Conservation (phyloP, 2,797 vertebrate species). For the Thunnus albacares region DNA sequence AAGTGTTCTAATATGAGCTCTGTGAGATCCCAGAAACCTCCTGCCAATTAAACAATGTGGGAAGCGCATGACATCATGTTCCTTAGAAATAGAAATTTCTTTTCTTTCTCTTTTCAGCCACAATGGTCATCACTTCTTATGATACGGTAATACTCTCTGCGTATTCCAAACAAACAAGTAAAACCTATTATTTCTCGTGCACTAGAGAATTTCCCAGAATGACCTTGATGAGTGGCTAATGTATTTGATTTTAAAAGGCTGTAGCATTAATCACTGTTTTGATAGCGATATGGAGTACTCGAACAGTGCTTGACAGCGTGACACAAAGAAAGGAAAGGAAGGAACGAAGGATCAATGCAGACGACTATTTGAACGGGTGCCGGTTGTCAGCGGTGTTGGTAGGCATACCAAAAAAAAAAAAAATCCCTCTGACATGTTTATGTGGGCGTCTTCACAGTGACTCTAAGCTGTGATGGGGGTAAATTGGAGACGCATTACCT, state of each 20-base stretch:
- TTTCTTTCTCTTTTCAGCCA: not conserved
- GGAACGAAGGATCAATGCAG: not conserved
- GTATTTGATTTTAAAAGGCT: not conserved
- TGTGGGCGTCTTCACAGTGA: constrained; percentile 58
- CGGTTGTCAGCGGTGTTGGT: constrained; percentile 48
- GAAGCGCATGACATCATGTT: not conserved
- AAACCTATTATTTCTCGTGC: not conserved
- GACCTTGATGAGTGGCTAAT: not conserved
- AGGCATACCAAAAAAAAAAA: constrained; percentile 27
- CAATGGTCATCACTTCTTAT: not conserved
- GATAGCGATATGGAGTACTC: not conserved
- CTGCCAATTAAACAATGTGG: constrained; percentile 21
- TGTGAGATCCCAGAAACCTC: constrained; percentile 12
- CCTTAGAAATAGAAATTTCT: not conserved
- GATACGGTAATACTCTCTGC: not conserved
- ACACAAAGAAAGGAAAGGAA: not conserved
- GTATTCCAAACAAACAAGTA: constrained; percentile 5
- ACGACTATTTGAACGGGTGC: constrained; percentile 5
- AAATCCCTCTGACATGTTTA: constrained; percentile 78
- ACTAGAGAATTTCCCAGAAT: not conserved
- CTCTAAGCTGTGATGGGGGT: constrained; percentile 68
- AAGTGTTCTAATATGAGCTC: constrained; percentile 27
- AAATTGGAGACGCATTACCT: constrained; percentile 59
- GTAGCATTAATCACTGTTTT: not conserved
- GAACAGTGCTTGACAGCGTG: not conserved